Conservation (phyloP, 1,140 invertebrate genomes). For the Pseudomyrmex pallidus region DNA sequence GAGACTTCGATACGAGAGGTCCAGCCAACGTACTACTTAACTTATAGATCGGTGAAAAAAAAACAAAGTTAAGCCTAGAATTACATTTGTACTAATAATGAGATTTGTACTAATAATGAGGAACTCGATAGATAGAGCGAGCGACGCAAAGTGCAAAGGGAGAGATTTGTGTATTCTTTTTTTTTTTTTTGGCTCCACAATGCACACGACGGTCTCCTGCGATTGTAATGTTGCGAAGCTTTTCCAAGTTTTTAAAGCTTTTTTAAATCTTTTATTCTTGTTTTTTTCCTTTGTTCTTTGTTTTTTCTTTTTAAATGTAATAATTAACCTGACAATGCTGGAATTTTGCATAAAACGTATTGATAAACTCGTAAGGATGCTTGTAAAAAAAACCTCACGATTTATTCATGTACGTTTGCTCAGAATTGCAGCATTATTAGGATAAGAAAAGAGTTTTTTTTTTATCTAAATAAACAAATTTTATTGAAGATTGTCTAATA, state of each 20-base stretch:
- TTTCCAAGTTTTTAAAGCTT: no score
- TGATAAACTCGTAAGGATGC: no score
- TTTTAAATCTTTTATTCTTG: no score
- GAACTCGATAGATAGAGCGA: background rate
- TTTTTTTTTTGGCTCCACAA: background rate
- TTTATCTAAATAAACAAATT: conserved; percentile 7
- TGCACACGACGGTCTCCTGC: background rate
- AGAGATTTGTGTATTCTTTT: conserved; percentile 15
- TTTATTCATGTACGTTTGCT: no score
- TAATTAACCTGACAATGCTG: no score
- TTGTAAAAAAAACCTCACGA: no score
- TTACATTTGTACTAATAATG: conserved; percentile 36
- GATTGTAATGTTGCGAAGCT: background rate
- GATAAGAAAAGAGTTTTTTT: no score
- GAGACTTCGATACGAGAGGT: background rate
- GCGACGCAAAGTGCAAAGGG: background rate
- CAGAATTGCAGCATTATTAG: no score
- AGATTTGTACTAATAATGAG: background rate
- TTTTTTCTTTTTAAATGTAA: no score
- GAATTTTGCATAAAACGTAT: no score
- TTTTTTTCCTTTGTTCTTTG: no score
- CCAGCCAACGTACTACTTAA: conserved; percentile 37
- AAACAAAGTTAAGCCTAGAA: conserved; percentile 33
- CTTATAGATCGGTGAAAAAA: conserved; percentile 14
- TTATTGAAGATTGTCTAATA: background rate